phyloP scores from a whole-genome alignment of 2,797 vertebrate species.

The Notamacropus eugenii region DNA sequence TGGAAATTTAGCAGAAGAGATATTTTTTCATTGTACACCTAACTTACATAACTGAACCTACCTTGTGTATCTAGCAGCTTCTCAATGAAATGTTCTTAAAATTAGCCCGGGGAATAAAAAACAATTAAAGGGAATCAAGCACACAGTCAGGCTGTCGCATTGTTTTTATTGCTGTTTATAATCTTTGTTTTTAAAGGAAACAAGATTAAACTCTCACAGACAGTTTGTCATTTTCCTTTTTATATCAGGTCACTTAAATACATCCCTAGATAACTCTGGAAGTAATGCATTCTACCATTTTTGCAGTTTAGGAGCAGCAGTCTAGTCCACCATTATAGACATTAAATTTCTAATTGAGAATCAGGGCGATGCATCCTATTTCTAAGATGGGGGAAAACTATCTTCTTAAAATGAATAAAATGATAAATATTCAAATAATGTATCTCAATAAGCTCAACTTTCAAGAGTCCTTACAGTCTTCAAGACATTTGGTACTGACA shows the following conservation, averaged over 20 bases:
- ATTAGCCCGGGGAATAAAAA: conserved; percentile 9
- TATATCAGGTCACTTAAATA: conserved; percentile 12
- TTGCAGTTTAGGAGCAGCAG: neutral
- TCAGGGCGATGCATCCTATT: conserved; percentile 9
- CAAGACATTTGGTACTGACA: conserved; percentile 24
- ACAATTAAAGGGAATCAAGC: conserved; percentile 6
- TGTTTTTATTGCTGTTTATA: neutral
- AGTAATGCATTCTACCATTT: neutral
- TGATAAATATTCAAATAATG: conserved; percentile 35
- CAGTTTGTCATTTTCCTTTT: neutral
- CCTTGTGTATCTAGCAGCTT: neutral
- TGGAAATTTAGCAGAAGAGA: neutral
- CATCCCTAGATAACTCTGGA: conserved; percentile 1
- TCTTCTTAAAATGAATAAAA: conserved; percentile 30
- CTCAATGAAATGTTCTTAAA: conserved; percentile 33
- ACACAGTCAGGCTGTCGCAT: neutral
- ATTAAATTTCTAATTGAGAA: conserved; percentile 38
- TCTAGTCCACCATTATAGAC: neutral
- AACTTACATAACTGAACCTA: neutral
- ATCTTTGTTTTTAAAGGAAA: conserved; percentile 8
- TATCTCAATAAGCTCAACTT: conserved; percentile 10
- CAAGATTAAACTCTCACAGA: conserved; percentile 34
- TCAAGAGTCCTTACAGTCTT: conserved; percentile 1
- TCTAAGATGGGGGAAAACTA: neutral
- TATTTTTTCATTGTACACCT: neutral